A percentile compares a stretch with the other conserved stretches of the same genome.
These are phyloP conservation scores for Equus quagga DNA, from an alignment of 2,113 vertebrate species.

Conservation along the genomic window DNA sequence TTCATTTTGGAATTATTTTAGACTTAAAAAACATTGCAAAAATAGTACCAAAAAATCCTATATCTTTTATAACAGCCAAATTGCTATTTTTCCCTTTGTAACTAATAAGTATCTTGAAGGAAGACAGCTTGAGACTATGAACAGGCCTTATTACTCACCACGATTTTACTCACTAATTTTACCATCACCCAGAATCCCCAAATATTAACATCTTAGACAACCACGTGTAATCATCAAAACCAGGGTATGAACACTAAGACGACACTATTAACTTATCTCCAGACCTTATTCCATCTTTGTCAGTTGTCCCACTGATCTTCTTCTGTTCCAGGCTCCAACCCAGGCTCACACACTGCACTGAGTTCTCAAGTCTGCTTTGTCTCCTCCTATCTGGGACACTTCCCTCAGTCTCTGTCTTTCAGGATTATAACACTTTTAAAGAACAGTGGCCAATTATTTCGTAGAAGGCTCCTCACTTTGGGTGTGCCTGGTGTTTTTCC, in stretches of 20 bases:
- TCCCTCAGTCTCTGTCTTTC: background rate
- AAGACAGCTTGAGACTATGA: too few species aligned
- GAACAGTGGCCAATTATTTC: background rate
- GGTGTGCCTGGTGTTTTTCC: background rate
- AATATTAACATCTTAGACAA: background rate
- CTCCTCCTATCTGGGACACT: background rate
- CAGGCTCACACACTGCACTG: background rate
- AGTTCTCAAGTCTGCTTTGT: too few species aligned
- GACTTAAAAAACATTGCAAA: background rate
- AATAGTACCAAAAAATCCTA: background rate
- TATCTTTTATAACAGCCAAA: too few species aligned
- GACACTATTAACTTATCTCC: background rate
- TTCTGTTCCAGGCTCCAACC: background rate
- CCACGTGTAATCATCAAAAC: background rate
- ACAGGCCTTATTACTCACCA: too few species aligned
- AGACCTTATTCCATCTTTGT: background rate
- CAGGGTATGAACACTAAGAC: background rate
- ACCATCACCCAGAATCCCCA: background rate
- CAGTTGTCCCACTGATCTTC: background rate
- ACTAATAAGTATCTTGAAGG: too few species aligned
- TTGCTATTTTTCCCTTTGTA: too few species aligned
- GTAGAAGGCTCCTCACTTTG: background rate
- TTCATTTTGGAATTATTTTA: conserved; percentile 21
- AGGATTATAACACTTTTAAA: background rate
- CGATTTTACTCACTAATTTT: too few species aligned